Conservation (phyloP, 2,113 vertebrate species). For the Tringa solitaria region DNA sequence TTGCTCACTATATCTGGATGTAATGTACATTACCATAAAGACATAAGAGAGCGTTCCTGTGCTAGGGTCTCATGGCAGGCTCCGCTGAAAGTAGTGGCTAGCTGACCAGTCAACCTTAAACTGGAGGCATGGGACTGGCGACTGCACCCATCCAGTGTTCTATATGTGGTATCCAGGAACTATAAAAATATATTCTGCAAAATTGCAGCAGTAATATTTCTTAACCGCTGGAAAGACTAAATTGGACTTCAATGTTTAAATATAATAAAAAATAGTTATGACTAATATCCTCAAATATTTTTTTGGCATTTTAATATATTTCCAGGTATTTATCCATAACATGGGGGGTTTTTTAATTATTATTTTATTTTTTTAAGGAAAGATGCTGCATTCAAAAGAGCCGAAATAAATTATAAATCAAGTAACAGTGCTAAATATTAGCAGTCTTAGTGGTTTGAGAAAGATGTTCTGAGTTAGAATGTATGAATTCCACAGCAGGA, state of each 20-base stretch:
- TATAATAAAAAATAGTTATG: not conserved
- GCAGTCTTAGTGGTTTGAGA: not conserved
- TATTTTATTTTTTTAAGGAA: not conserved
- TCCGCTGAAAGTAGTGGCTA: not conserved
- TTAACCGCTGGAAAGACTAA: not conserved
- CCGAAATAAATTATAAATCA: not conserved
- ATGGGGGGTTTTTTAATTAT: not conserved
- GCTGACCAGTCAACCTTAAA: not conserved
- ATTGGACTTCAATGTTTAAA: not conserved
- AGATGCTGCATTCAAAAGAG: not conserved
- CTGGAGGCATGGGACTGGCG: rapidly evolving
- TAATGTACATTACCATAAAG: not conserved
- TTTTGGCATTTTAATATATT: not conserved
- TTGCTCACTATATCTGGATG: conserved; percentile 16
- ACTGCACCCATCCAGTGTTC: not conserved
- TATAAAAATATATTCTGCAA: not conserved
- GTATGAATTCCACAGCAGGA: not conserved
- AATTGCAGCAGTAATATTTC: not conserved
- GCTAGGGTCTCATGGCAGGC: not conserved
- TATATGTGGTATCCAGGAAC: not conserved
- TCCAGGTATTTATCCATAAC: not conserved
- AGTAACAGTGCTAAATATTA: not conserved
- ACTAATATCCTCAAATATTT: not conserved
- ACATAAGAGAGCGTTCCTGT: not conserved
- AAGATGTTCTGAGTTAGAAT: not conserved